Evolutionary conservation across 1,140 invertebrate genomes (phyloP).

Genomic region (Calephelis virginiensis): DNA sequence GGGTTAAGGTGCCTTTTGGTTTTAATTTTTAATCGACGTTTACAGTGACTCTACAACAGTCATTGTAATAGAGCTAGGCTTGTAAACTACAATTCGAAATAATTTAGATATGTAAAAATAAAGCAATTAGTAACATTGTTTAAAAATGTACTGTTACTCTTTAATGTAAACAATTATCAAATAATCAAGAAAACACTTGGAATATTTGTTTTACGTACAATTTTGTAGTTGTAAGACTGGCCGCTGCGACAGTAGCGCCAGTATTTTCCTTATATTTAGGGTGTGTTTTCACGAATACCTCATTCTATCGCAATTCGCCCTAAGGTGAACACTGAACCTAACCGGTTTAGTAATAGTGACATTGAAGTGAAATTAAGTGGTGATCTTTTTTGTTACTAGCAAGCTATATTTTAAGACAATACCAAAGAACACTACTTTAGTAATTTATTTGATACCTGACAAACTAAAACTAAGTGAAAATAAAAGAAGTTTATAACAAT

Average conservation of each 20-base stretch:
- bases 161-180: too few relatives aligned
- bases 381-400: conserved; percentile 26
- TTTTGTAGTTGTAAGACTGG: conserved; percentile 35
- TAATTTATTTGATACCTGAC: conserved; percentile 2
- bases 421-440: background rate
- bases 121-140: too few relatives aligned
- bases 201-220: background rate
- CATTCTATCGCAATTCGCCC: conserved; percentile 73
- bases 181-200: background rate
- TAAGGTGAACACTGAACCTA: conserved; percentile 67
- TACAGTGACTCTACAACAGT: too few relatives aligned
- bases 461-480: conserved; percentile 27
- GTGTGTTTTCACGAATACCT: conserved; percentile 74
- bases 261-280: conserved; percentile 76
- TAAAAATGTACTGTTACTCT: too few relatives aligned
- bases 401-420: background rate
- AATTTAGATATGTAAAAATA: too few relatives aligned
- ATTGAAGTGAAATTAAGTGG: conserved; percentile 67
- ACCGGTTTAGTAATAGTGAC: conserved; percentile 58
- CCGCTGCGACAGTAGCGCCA: conserved; percentile 67
- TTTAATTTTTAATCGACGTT: too few relatives aligned
- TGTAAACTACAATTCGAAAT: too few relatives aligned
- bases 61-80: too few relatives aligned
- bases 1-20: too few relatives aligned
- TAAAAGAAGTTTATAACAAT: conserved; percentile 20